A percentile compares a stretch with the other conserved stretches of the same genome.
Evolutionary conservation across 2,888 invertebrate genomes (phyloP).

Genomic region (Uloborus plumipes): DNA sequence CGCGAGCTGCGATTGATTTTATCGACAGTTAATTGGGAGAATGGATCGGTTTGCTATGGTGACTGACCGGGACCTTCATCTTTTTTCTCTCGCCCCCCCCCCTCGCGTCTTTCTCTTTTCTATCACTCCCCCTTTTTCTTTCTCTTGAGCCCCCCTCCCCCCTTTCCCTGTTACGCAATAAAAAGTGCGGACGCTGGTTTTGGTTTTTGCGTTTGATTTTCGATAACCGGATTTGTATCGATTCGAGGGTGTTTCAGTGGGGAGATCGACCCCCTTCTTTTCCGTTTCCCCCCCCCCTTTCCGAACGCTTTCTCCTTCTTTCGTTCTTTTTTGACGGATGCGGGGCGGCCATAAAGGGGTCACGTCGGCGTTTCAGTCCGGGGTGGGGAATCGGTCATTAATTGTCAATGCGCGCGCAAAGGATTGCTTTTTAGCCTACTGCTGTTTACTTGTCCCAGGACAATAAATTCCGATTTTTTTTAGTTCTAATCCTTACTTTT

Average conservation of each 20-base stretch:
- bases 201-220: slow-evolving; percentile 66
- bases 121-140: slow-evolving; percentile 6
- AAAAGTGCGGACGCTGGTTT: slow-evolving; percentile 62
- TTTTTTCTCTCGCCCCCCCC: slow-evolving; percentile 31
- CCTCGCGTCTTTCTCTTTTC: slow-evolving; percentile 46
- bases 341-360: slow-evolving; percentile 58
- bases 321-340: slow-evolving; percentile 49
- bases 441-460: background rate
- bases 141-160: slow-evolving; percentile 15
- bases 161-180: slow-evolving; percentile 58
- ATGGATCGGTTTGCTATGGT: slow-evolving; percentile 67
- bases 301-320: slow-evolving; percentile 21
- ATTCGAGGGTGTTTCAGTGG: slow-evolving; percentile 40
- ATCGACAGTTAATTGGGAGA: slow-evolving; percentile 67
- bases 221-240: slow-evolving; percentile 66
- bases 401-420: slow-evolving; percentile 61
- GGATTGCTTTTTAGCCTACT: slow-evolving; percentile 44
- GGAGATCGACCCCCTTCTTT: slow-evolving; percentile 11
- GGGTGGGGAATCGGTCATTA: slow-evolving; percentile 54
- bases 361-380: slow-evolving; percentile 28
- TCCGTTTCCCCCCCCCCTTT: background rate
- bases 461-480: no score
- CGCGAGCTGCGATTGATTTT: slow-evolving; percentile 66
- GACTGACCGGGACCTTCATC: slow-evolving; percentile 62
- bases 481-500: no score